Conservation (phyloP, 92 coral and sea anemone species). For the Virgularia gustaviana region DNA sequence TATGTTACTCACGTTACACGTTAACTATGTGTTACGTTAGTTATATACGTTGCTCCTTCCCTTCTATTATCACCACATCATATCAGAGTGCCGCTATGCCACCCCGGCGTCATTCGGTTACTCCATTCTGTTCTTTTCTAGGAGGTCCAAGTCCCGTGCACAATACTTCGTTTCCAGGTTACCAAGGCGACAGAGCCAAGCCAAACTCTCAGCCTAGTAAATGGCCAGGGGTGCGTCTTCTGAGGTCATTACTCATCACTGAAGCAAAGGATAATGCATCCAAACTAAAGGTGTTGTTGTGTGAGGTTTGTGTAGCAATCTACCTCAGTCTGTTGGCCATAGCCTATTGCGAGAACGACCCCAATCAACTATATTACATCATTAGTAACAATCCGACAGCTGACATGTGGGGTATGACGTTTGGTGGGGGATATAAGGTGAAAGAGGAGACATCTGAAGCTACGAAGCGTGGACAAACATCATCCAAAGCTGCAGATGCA, state of each 20-base stretch:
- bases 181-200: not conserved
- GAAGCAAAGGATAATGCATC: constrained; percentile 90
- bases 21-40: too few species aligned
- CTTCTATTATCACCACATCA: too few species aligned
- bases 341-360: constrained; percentile 86
- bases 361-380: constrained; percentile 80
- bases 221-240: constrained; percentile 97
- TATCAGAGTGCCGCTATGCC: too few species aligned
- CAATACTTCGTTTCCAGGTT: not conserved
- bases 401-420: constrained; percentile 91
- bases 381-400: constrained; percentile 74
- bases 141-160: constrained; percentile 27
- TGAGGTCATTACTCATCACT: constrained; percentile 78
- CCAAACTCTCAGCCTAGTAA: constrained; percentile 75
- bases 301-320: constrained; percentile 94
- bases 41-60: too few species aligned
- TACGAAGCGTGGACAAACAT: constrained; percentile 41
- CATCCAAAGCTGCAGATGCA: constrained; percentile 56
- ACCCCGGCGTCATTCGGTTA: too few species aligned
- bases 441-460: constrained; percentile 45
- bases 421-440: constrained; percentile 87
- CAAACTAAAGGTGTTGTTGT: constrained; percentile 67
- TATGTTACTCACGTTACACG: too few species aligned
- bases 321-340: constrained; percentile 81
- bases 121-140: not conserved